A percentile compares a stretch with the other conserved stretches of the same genome.
These are phyloP conservation scores for Hemiprocne comata DNA, from an alignment of 2,113 vertebrate genomes.

Conservation along the genomic window DNA sequence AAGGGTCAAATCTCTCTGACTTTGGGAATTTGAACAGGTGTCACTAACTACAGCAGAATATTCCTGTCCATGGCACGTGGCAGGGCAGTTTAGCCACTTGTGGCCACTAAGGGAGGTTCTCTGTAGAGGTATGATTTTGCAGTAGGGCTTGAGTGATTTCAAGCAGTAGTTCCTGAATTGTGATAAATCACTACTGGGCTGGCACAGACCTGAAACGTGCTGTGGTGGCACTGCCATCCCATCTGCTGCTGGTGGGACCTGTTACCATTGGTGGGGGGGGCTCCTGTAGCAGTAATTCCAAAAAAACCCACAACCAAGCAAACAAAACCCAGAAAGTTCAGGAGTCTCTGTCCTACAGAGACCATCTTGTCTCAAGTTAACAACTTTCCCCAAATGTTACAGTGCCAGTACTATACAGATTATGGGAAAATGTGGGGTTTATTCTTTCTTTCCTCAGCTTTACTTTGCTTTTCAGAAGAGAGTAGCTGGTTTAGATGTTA, in stretches of 20 bases:
- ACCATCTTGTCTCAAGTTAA: background rate
- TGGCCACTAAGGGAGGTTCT: slow-evolving; percentile 9
- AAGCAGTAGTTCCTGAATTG: background rate
- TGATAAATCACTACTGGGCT: background rate
- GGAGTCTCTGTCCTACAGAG: background rate
- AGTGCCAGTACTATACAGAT: background rate
- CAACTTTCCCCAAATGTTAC: background rate
- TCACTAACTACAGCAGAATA: background rate
- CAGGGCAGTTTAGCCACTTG: background rate
- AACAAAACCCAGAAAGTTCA: background rate
- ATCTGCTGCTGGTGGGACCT: background rate
- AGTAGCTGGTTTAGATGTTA: background rate
- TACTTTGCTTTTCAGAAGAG: background rate
- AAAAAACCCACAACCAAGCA: background rate
- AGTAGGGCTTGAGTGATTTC: background rate
- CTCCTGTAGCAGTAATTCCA: background rate
- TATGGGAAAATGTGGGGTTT: background rate
- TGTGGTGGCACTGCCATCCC: background rate
- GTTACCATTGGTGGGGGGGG: background rate
- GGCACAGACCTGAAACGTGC: background rate
- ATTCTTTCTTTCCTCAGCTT: background rate
- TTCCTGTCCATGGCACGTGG: background rate
- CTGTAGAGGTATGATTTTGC: background rate
- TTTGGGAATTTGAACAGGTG: background rate
- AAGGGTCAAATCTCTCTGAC: background rate